Conservation (phyloP, 2,113 vertebrate species). For the pig (Sus scrofa) region DNA sequence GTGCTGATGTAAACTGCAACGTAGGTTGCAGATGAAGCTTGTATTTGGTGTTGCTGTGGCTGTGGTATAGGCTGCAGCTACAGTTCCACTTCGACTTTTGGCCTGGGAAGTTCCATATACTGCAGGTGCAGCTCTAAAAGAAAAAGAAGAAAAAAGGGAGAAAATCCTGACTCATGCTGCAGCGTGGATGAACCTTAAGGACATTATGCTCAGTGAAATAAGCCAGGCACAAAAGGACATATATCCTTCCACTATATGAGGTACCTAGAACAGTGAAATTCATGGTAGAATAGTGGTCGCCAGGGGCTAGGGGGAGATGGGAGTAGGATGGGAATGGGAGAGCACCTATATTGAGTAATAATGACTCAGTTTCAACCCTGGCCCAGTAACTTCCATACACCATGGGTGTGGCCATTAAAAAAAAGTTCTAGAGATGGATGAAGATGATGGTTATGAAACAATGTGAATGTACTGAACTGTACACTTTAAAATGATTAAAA, state of each 20-base stretch:
- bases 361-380: too few relatives aligned
- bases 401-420: too few relatives aligned
- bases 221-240: background rate
- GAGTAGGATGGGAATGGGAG: too few relatives aligned
- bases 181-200: background rate
- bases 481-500: background rate
- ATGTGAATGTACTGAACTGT: background rate
- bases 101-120: too few relatives aligned
- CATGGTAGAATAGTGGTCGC: background rate
- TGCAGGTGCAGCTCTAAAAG: too few relatives aligned
- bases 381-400: too few relatives aligned
- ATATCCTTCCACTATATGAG: background rate
- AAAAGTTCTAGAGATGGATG: background rate
- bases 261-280: background rate
- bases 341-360: too few relatives aligned
- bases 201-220: background rate
- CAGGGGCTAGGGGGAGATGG: background rate
- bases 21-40: too few relatives aligned
- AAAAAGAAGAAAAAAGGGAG: background rate
- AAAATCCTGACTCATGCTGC: background rate
- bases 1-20: too few relatives aligned
- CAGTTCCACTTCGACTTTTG: too few relatives aligned
- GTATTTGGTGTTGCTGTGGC: too few relatives aligned
- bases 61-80: too few relatives aligned
- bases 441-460: background rate